These are phyloP conservation scores for Cuniculus paca DNA, from an alignment of 2,797 vertebrate species.

Conservation along the genomic window DNA sequence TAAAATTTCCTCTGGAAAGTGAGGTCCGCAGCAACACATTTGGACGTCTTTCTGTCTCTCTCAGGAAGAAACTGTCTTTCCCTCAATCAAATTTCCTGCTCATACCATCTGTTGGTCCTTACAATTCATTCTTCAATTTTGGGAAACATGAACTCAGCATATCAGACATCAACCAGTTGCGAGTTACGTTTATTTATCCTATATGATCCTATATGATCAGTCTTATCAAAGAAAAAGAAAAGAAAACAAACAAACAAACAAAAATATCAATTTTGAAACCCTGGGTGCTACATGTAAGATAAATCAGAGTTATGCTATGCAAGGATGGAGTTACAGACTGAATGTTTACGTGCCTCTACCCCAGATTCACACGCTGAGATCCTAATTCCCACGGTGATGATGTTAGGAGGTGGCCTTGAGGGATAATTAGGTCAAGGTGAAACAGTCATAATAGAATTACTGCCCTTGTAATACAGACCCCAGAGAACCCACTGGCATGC, in stretches of 20 bases:
- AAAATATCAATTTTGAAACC: not conserved
- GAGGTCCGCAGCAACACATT: not conserved
- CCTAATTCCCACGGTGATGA: fast-evolving
- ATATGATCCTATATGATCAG: not conserved
- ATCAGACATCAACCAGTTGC: not conserved
- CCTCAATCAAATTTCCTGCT: not conserved
- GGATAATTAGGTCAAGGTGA: not conserved
- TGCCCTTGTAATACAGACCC: not conserved
- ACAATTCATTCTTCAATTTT: not conserved
- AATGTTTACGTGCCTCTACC: too few relatives aligned
- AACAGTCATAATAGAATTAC: not conserved
- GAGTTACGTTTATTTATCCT: not conserved
- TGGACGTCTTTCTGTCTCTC: not conserved
- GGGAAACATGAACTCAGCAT: not conserved
- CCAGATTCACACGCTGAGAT: too few relatives aligned
- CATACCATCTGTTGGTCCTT: not conserved
- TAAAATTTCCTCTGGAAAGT: not conserved
- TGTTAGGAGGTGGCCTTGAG: too few relatives aligned
- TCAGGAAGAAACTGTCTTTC: not conserved
- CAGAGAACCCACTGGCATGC: not conserved
- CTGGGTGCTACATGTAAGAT: not conserved
- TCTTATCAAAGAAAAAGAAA: not conserved
- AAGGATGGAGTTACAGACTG: not conserved
- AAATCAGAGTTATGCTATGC: not conserved
- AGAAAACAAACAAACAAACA: not conserved